Base-by-base conservation (phyloP, 2,797 vertebrate species). In the Pseudochirops cupreus region DNA sequence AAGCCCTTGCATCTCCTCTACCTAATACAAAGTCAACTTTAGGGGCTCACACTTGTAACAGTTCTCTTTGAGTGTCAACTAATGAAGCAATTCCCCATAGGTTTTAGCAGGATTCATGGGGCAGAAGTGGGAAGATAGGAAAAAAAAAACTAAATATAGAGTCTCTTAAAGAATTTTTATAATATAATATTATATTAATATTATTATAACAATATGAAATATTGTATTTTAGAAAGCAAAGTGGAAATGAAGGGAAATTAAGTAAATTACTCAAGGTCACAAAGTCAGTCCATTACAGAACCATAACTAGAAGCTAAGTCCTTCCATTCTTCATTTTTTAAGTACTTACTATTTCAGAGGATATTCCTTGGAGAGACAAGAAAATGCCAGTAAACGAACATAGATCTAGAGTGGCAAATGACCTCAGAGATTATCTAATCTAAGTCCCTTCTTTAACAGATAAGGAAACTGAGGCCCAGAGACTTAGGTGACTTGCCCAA, bases 91-190 rank as follows among this genome's bases (percentile, higher is more conserved):
- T 46, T 82, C n/a, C n/a, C 67, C 2, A 24, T 3, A 82, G n/a
- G 10, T 62, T 62, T 62, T 24, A 39, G 16, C n/a, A 46, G 18
- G 16, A 24, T 74, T 82, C 62, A 18, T 16, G n/a, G 33, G 67
- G n/a, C 18, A 82, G n/a, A 82, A 82, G 21, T 0, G 9, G n/a
- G 18, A 82, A 39, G 67, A 46, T 6, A 82, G 67, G n/a, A 39
- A 46, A 82, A 39, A 6, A 7, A 82, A 46, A 74, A 24, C 18
- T 2, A 82, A 82, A 82, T 18, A 39, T 39, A 5, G 14, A 74
- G n/a, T 82, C n/a, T 74, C 33, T n/a, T 74, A 82, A 82, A 82
- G n/a, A 82, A 82, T 46, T 82, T 74, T 82, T 82, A 82, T 82
- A 46, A 54, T 54, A 54, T 54, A 54, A 54, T 54, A 54, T 54